These are phyloP conservation scores for Chesias legatella DNA, from an alignment of 2,888 invertebrate genomes.

Conservation along the genomic window DNA sequence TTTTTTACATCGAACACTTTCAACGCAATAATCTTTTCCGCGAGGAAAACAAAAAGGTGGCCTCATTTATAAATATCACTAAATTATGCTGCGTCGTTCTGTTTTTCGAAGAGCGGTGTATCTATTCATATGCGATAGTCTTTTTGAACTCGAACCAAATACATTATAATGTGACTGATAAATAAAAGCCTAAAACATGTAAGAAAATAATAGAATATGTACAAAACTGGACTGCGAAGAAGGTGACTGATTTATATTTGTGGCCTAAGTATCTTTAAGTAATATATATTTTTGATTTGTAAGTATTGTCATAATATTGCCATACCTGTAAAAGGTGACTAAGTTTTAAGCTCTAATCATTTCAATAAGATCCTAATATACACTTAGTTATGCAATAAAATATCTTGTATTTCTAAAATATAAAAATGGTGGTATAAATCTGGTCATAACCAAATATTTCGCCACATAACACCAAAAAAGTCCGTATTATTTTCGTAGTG, in stretches of 20 bases:
- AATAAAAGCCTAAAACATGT: not conserved
- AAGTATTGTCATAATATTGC: no score
- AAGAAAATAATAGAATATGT: no score
- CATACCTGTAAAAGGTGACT: no score
- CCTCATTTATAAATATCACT: constrained; percentile 17
- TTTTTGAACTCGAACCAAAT: constrained; percentile 64
- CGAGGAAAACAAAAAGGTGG: constrained; percentile 14
- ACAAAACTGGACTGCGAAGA: no score
- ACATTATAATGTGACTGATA: constrained; percentile 41
- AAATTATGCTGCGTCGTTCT: constrained; percentile 40
- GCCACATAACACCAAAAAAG: not conserved
- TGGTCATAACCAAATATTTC: not conserved
- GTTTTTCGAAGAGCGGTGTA: constrained; percentile 36
- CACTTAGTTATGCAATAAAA: no score
- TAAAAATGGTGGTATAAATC: no score
- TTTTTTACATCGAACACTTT: constrained; percentile 1
- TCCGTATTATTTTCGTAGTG: constrained; percentile 1
- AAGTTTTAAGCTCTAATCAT: no score
- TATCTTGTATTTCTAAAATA: no score
- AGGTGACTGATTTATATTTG: no score
- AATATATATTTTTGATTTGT: no score
- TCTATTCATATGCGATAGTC: constrained; percentile 46
- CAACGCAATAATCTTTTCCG: constrained; percentile 3
- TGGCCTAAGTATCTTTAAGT: no score
- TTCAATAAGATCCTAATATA: no score